Conservation (phyloP, 30 jellyfish, hydroid and myxozoan species). For the Aurelia sp. region DNA sequence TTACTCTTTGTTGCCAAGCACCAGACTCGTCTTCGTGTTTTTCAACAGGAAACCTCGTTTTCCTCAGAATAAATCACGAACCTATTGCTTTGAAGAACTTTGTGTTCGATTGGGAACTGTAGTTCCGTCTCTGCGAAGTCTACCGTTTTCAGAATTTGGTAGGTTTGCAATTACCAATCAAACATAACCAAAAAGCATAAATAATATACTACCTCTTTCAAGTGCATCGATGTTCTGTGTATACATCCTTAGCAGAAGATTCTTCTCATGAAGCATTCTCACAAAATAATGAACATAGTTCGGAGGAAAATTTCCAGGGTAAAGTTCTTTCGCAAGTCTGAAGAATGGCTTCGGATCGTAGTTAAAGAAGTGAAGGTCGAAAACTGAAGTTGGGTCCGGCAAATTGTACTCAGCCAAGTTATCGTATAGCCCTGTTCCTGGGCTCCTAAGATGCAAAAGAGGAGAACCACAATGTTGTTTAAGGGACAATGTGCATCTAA, state of each 20-base stretch:
- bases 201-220: slow-evolving; percentile 50
- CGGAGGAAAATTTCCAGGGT: slow-evolving; percentile 72
- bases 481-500: too few relatives aligned
- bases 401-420: slow-evolving; percentile 69
- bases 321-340: slow-evolving; percentile 68
- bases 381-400: slow-evolving; percentile 75
- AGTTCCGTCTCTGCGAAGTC: too few relatives aligned
- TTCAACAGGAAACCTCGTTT: too few relatives aligned
- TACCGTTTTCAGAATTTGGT: too few relatives aligned
- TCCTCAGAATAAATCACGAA: too few relatives aligned
- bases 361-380: slow-evolving; percentile 59
- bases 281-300: slow-evolving; percentile 71
- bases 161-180: too few relatives aligned
- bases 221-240: slow-evolving; percentile 85
- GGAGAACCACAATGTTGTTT: neutral
- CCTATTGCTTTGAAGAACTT: too few relatives aligned
- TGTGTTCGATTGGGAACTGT: too few relatives aligned
- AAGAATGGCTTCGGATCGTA: slow-evolving; percentile 78
- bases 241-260: slow-evolving; percentile 41
- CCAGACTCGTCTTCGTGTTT: too few relatives aligned
- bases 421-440: slow-evolving; percentile 77
- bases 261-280: slow-evolving; percentile 61
- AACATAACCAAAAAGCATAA: neutral
- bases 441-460: slow-evolving; percentile 37
- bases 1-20: too few relatives aligned